Evolutionary conservation across 2,113 vertebrate species (phyloP).

Genomic region (Brienomyrus longianalis): DNA sequence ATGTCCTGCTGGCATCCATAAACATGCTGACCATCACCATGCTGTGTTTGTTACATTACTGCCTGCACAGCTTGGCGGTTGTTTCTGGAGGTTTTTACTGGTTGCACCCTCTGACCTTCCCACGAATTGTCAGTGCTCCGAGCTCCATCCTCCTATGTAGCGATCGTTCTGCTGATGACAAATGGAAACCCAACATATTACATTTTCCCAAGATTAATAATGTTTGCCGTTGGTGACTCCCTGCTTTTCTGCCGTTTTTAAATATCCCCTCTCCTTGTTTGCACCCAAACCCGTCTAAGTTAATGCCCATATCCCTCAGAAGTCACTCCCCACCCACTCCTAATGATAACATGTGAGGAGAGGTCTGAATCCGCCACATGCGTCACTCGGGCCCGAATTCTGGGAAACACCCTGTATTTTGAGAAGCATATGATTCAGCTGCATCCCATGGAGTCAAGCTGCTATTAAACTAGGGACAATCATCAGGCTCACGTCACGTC

Average conservation of each 20-base stretch:
- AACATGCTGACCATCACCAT: constrained; percentile 28
- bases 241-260: neutral
- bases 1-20: constrained; percentile 22
- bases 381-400: neutral
- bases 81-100: constrained; percentile 12
- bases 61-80: constrained; percentile 18
- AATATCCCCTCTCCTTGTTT: neutral
- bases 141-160: neutral
- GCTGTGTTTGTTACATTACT: constrained; percentile 20
- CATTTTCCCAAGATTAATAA: neutral
- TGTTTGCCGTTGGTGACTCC: neutral
- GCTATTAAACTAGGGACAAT: neutral
- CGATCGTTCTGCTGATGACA: neutral
- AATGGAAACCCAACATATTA: neutral
- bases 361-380: neutral
- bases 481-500: neutral
- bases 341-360: neutral
- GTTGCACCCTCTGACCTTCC: neutral
- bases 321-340: neutral
- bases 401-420: neutral
- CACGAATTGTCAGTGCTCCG: neutral
- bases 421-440: neutral
- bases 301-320: neutral
- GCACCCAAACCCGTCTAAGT: neutral
- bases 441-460: neutral